A percentile compares a stretch with the other conserved stretches of the same genome.
phyloP scores from a whole-genome alignment of 2,888 invertebrate genomes.

The Drosophila mimetica region DNA sequence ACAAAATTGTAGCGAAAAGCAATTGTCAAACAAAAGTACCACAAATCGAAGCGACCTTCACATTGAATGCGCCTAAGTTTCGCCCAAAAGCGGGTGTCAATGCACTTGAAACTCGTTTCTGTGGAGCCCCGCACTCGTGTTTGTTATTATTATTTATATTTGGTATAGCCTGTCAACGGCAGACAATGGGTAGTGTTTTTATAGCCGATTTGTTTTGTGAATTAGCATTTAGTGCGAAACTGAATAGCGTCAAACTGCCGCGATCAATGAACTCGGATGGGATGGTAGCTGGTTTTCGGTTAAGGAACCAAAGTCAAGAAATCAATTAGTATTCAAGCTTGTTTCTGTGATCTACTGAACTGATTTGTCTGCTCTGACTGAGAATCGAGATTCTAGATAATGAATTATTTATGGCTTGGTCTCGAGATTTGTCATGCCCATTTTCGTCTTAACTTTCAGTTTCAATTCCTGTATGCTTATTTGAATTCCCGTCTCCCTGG shows the following conservation, averaged over 20 bases:
- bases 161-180: constrained; percentile 42
- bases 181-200: constrained; percentile 47
- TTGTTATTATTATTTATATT: constrained; percentile 51
- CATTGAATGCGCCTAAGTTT: constrained; percentile 67
- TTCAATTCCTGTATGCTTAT: constrained; percentile 47
- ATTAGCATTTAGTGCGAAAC: constrained; percentile 64
- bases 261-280: constrained; percentile 68
- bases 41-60: constrained; percentile 61
- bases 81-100: constrained; percentile 55
- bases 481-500: not conserved
- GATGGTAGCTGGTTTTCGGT: constrained; percentile 47
- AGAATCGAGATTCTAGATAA: constrained; percentile 11
- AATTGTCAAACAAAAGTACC: constrained; percentile 38
- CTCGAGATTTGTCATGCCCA: not conserved
- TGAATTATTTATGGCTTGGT: constrained; percentile 10
- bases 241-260: constrained; percentile 29
- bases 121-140: constrained; percentile 22
- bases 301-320: constrained; percentile 44
- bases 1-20: constrained; percentile 33
- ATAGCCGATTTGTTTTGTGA: constrained; percentile 47
- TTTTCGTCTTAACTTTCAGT: constrained; percentile 26
- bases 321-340: constrained; percentile 29
- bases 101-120: constrained; percentile 57
- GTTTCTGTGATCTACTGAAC: constrained; percentile 40
- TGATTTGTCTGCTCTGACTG: constrained; percentile 40